A percentile compares a stretch with the other conserved stretches of the same genome.
These are phyloP conservation scores for Callopanchax toddi DNA, from an alignment of 2,113 vertebrate species.

Conservation along the genomic window DNA sequence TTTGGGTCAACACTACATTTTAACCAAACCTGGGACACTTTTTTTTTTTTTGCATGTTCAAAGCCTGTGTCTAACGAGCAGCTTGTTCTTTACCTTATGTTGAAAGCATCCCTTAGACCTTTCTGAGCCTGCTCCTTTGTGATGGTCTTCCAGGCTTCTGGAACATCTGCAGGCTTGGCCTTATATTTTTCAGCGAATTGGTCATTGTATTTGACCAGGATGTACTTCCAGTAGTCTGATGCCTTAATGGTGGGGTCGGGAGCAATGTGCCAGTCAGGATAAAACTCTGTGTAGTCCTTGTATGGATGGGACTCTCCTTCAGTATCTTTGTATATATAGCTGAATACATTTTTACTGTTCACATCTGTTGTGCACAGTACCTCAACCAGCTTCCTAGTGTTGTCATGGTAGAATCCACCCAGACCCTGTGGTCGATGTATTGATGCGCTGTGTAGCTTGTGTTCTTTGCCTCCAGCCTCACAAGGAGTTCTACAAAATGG, in stretches of 20 bases:
- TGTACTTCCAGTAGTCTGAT: constrained; percentile 73
- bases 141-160: constrained; percentile 47
- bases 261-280: constrained; percentile 75
- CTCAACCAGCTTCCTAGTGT: constrained; percentile 1
- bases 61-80: too few relatives aligned
- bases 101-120: constrained; percentile 45
- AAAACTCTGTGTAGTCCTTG: constrained; percentile 45
- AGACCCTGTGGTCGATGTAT: background rate
- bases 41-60: too few relatives aligned
- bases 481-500: background rate
- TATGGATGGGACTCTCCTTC: background rate
- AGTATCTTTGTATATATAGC: fast-evolving
- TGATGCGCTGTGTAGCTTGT: background rate
- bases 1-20: too few relatives aligned
- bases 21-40: too few relatives aligned
- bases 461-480: background rate
- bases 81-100: constrained; percentile 37
- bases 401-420: background rate
- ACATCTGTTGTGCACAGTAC: constrained; percentile 61
- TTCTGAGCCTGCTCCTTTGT: constrained; percentile 44
- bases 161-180: constrained; percentile 48
- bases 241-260: constrained; percentile 59
- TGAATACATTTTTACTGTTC: fast-evolving
- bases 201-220: constrained; percentile 59
- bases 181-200: constrained; percentile 43